Conservation (phyloP, 2,888 invertebrate species). For the Patella depressa region DNA sequence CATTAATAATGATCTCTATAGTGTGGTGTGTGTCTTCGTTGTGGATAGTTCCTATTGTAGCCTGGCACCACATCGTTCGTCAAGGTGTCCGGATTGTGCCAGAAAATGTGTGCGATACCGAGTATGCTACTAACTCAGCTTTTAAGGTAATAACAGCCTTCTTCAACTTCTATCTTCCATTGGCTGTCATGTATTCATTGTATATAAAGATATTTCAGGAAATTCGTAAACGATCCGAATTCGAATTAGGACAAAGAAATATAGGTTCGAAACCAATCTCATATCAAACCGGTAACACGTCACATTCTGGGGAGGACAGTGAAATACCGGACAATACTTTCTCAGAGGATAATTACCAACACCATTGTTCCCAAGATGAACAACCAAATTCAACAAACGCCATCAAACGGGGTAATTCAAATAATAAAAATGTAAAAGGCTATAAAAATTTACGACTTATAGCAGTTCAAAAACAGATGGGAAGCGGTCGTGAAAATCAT, state of each 20-base stretch:
- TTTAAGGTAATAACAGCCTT: slow-evolving; percentile 74
- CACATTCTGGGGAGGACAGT: slow-evolving; percentile 38
- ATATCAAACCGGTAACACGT: slow-evolving; percentile 26
- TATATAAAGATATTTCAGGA: slow-evolving; percentile 73
- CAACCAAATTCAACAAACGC: background rate
- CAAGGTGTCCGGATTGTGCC: slow-evolving; percentile 62
- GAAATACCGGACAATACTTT: slow-evolving; percentile 36
- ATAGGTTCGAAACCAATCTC: slow-evolving; percentile 38
- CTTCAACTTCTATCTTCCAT: slow-evolving; percentile 74
- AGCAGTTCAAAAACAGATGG: slow-evolving; percentile 30
- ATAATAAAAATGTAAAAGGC: slow-evolving; percentile 6
- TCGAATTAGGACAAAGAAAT: slow-evolving; percentile 66
- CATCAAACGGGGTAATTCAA: background rate
- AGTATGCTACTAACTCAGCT: slow-evolving; percentile 72
- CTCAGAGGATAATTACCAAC: slow-evolving; percentile 31
- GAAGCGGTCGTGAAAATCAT: slow-evolving; percentile 11
- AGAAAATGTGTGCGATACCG: slow-evolving; percentile 72
- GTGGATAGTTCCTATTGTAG: slow-evolving; percentile 74
- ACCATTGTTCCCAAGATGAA: slow-evolving; percentile 22
- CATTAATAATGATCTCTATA: slow-evolving; percentile 73
- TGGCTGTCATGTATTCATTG: slow-evolving; percentile 73
- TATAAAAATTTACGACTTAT: slow-evolving; percentile 33
- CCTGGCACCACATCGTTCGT: slow-evolving; percentile 72
- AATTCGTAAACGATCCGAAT: slow-evolving; percentile 72
- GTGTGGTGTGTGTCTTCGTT: slow-evolving; percentile 73